These are phyloP conservation scores for Tympanuchus pallidicinctus DNA, from an alignment of 2,113 vertebrate species.

Conservation along the genomic window DNA sequence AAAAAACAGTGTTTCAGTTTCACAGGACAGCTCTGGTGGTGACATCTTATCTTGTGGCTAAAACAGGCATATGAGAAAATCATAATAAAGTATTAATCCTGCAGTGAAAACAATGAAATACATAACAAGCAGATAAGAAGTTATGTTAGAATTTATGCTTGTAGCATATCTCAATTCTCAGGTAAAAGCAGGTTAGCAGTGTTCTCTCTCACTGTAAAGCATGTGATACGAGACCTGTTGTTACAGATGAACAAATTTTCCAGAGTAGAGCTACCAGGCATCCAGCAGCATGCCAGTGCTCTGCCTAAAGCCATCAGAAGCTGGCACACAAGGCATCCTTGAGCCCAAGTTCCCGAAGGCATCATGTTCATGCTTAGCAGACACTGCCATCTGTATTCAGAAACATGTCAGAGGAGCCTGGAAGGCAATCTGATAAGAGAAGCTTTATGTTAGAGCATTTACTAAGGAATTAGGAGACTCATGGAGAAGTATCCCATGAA, in stretches of 20 bases:
- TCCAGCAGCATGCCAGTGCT: background rate
- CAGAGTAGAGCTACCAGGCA: background rate
- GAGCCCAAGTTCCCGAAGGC: background rate
- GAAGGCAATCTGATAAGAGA: background rate
- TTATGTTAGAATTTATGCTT: background rate
- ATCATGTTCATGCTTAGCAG: background rate
- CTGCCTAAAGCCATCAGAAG: background rate
- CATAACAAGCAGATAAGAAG: background rate
- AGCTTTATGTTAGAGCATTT: background rate
- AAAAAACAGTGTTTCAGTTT: background rate
- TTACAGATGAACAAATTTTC: background rate
- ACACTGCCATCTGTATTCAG: constrained; percentile 66
- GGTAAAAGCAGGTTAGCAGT: background rate
- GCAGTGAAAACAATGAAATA: background rate
- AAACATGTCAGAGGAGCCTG: constrained; percentile 39
- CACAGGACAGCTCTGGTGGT: background rate
- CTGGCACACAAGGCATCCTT: background rate
- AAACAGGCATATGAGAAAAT: background rate
- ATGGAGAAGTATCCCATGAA: background rate
- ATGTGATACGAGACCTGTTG: background rate
- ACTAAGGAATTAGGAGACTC: background rate
- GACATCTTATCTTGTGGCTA: background rate
- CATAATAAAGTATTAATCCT: background rate
- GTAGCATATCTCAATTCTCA: background rate
- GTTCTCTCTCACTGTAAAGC: background rate